Conservation (phyloP, 2,113 vertebrate genomes). For the Steatornis caripensis region DNA sequence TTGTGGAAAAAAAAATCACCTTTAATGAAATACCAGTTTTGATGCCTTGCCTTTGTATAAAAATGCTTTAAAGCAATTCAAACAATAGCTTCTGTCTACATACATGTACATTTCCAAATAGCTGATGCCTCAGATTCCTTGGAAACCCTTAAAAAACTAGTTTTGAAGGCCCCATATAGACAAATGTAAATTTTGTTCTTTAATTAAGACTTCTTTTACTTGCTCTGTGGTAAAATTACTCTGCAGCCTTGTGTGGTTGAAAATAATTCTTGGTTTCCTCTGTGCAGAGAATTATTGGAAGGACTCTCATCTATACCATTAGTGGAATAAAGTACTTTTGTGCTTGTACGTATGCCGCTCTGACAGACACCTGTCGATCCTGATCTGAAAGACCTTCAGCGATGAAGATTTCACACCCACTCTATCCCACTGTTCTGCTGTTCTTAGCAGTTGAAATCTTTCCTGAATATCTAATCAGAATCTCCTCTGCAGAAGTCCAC, state of each 20-base stretch:
- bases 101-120: not conserved
- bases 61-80: not conserved
- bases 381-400: constrained; percentile 47
- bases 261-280: not conserved
- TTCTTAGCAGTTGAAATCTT: constrained; percentile 20
- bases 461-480: constrained; percentile 36
- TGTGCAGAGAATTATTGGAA: not conserved
- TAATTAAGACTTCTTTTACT: not conserved
- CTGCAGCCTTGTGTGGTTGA: not conserved
- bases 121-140: not conserved
- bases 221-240: not conserved
- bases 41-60: not conserved
- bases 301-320: not conserved
- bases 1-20: not conserved
- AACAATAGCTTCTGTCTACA: not conserved
- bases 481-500: constrained; percentile 20
- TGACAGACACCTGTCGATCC: constrained; percentile 49
- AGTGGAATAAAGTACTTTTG: not conserved
- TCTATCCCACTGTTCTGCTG: constrained; percentile 60
- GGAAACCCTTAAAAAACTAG: not conserved
- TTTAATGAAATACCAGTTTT: not conserved
- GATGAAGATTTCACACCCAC: constrained; percentile 41
- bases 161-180: not conserved
- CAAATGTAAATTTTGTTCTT: not conserved
- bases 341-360: constrained; percentile 11